Base-by-base conservation (phyloP, 2,888 invertebrate species). In the Pyrrhosoma nymphula region DNA sequence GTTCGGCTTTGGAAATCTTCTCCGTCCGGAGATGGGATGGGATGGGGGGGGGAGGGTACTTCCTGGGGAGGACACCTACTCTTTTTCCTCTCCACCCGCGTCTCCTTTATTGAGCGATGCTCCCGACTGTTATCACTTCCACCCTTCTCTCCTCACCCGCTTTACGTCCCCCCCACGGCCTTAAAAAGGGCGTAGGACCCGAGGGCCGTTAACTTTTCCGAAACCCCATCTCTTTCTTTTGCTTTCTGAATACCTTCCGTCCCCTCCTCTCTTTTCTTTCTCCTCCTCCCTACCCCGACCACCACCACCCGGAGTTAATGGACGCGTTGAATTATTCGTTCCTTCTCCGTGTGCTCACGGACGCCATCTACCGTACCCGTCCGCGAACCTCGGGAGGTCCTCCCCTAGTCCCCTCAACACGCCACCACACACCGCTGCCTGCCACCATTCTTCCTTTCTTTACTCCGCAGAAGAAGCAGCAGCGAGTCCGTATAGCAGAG, bases 311-410 rank as follows among this genome's bases (percentile, higher is more conserved):
- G 35, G 60, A 93, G 69, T 93, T 93, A 93, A 93, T 93, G 93
- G 93, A 69, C 47, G 93, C 47, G 60, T 35, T 93, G 93, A 93
- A 93, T 93, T 63, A 93, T 93, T 93, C 69, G 47, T 47, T 69
- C 93, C 69, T 69, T 47, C 93, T 56, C 30, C 26, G 26, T 35
- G 60, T 20, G n/a, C 82, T 69, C 82, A 30, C 6, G 30, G 35
- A 82, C 82, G 12, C 82, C 16, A 35, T 30, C 82, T 16, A 16
- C 82, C 82, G 26, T 69, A n/a, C 69, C n/a, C n/a, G 69, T 18
- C 35, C 35, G 16, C 16, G 82, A 35, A 82, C 69, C 69, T 23
- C 69, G 69, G 23, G 26, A 26, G 26, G 63, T 56, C 16, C n/a
- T 26, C 35, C 82, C 35, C 82, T 30, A 12, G 82, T 2, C 18